phyloP scores from a whole-genome alignment of 2,888 invertebrate genomes.

The Drosophila tanythrix region DNA sequence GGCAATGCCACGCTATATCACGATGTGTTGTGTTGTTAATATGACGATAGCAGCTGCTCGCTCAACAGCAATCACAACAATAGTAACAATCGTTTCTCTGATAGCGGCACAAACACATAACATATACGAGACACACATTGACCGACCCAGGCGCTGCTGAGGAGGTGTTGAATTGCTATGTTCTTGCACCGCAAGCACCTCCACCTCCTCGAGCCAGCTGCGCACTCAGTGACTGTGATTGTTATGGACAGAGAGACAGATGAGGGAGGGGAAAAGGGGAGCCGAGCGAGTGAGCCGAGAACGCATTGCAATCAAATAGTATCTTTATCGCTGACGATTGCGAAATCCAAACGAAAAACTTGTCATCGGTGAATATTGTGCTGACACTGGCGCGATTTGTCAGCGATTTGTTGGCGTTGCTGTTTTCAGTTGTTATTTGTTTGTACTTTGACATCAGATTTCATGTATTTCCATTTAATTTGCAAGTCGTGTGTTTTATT shows the following conservation, averaged over 20 bases:
- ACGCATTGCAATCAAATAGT: slow-evolving; percentile 54
- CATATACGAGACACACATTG: slow-evolving; percentile 16
- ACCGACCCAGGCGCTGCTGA: slow-evolving; percentile 15
- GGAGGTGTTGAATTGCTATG: slow-evolving; percentile 68
- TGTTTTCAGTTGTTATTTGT: slow-evolving; percentile 17
- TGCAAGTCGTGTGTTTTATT: slow-evolving; percentile 43
- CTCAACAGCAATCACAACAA: slow-evolving; percentile 13
- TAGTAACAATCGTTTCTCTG: slow-evolving; percentile 36
- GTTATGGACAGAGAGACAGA: not conserved
- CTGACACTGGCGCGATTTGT: slow-evolving; percentile 64
- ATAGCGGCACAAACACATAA: slow-evolving; percentile 33
- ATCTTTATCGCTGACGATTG: slow-evolving; percentile 74
- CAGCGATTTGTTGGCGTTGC: slow-evolving; percentile 41
- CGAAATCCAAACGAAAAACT: slow-evolving; percentile 78
- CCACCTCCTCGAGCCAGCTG: slow-evolving; percentile 10
- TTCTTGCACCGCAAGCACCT: slow-evolving; percentile 35
- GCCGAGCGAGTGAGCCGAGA: slow-evolving; percentile 4
- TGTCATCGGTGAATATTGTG: slow-evolving; percentile 75
- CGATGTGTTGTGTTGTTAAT: slow-evolving; percentile 46
- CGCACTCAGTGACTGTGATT: slow-evolving; percentile 31
- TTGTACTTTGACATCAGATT: slow-evolving; percentile 70
- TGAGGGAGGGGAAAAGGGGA: not conserved
- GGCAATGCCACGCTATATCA: slow-evolving; percentile 46
- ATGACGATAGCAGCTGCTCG: slow-evolving; percentile 46
- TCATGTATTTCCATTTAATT: slow-evolving; percentile 79